Conservation (phyloP, 2,797 vertebrate species). For the Amniataba percoides region DNA sequence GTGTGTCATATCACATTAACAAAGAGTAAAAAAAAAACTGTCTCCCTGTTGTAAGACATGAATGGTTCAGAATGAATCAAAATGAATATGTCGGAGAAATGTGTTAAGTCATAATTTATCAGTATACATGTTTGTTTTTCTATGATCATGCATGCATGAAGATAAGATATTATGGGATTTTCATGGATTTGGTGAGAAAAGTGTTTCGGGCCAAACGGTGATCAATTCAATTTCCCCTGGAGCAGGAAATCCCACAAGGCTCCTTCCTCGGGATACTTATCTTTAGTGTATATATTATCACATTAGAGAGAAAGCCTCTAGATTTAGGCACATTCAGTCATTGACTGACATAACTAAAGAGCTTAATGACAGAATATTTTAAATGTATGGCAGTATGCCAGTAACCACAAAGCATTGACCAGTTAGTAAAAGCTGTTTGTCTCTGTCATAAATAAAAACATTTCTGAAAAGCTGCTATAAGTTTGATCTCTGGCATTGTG, state of each 20-base stretch:
- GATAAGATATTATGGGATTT: not conserved
- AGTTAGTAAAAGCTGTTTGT: too few relatives aligned
- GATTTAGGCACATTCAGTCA: not conserved
- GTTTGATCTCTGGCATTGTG: too few relatives aligned
- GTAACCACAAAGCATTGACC: not conserved
- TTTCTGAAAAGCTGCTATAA: too few relatives aligned
- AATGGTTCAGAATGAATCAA: not conserved
- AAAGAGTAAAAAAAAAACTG: not conserved
- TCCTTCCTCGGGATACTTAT: not conserved
- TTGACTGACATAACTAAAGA: not conserved
- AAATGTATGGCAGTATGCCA: not conserved
- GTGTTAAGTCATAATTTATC: not conserved
- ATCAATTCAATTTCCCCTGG: not conserved
- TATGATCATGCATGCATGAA: not conserved
- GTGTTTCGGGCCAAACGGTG: not conserved
- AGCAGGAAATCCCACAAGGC: not conserved
- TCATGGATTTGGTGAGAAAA: not conserved
- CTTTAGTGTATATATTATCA: not conserved
- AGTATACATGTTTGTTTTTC: not conserved
- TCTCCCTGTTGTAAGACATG: too few relatives aligned
- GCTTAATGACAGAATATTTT: not conserved
- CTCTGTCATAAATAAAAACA: too few relatives aligned
- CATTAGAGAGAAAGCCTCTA: not conserved
- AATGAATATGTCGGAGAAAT: not conserved
- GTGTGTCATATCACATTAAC: not conserved